These are phyloP conservation scores for Beroe ovata DNA, from an alignment of 37 sponge, comb jelly and placozoan genomes.

Conservation along the genomic window DNA sequence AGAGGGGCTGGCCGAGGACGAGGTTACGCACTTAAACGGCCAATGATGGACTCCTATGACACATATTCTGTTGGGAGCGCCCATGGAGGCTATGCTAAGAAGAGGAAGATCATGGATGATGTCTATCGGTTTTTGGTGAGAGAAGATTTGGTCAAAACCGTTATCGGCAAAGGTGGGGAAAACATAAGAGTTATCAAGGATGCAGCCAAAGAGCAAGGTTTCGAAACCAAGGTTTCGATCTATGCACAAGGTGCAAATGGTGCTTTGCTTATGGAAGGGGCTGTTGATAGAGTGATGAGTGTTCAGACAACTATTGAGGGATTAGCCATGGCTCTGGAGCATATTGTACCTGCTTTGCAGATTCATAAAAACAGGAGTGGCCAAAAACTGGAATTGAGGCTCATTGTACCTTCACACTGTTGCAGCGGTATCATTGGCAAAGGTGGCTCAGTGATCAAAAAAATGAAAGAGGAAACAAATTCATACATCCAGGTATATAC, in stretches of 20 bases:
- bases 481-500: conserved; percentile 65
- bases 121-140: conserved; percentile 35
- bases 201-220: conserved; percentile 25
- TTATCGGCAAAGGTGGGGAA: conserved; percentile 54
- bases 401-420: conserved; percentile 55
- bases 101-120: conserved; percentile 64
- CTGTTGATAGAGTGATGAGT: conserved; percentile 60
- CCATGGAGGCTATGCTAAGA: conserved; percentile 8
- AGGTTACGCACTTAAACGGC: conserved; percentile 14
- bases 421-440: conserved; percentile 56
- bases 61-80: neutral
- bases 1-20: neutral
- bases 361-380: conserved; percentile 15
- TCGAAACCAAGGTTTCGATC: conserved; percentile 62
- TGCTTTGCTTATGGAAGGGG: conserved; percentile 25
- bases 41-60: conserved; percentile 15
- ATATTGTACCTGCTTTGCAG: conserved; percentile 20
- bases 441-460: conserved; percentile 51
- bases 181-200: conserved; percentile 39
- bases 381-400: conserved; percentile 48
- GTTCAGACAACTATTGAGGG: conserved; percentile 35
- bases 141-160: conserved; percentile 30
- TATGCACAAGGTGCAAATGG: conserved; percentile 61
- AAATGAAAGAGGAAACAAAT: conserved; percentile 44
- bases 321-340: conserved; percentile 36